These are phyloP conservation scores for Clanis bilineata DNA, from an alignment of 2,888 invertebrate species.

Conservation along the genomic window DNA sequence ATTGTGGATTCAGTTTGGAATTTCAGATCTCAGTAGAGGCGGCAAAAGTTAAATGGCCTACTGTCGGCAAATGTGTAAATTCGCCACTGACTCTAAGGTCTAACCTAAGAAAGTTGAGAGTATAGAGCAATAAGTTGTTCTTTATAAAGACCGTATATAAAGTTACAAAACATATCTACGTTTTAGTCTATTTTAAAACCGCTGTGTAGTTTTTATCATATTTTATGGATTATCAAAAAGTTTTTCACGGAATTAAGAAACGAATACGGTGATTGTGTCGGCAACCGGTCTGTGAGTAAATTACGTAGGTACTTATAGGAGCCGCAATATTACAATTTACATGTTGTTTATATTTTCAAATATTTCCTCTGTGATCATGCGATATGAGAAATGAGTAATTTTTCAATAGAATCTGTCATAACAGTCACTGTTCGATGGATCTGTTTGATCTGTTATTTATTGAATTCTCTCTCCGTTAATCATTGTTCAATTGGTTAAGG, in stretches of 20 bases:
- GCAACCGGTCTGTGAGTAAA: conserved; percentile 8
- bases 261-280: conserved; percentile 1
- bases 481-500: conserved; percentile 10
- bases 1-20: too few species aligned
- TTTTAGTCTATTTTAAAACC: neutral
- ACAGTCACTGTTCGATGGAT: conserved; percentile 13
- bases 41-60: too few species aligned
- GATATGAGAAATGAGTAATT: conserved; percentile 10
- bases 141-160: too few species aligned
- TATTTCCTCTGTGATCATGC: conserved; percentile 9
- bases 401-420: conserved; percentile 14
- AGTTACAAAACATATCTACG: neutral
- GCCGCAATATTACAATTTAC: conserved; percentile 13
- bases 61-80: too few species aligned
- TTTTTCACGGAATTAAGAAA: neutral
- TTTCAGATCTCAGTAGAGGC: too few species aligned
- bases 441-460: conserved; percentile 11
- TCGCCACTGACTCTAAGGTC: too few species aligned
- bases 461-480: conserved; percentile 13
- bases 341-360: conserved; percentile 16
- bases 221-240: neutral
- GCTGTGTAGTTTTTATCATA: neutral
- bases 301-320: conserved; percentile 11
- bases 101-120: too few species aligned
- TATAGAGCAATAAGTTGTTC: too few species aligned